phyloP scores from a whole-genome alignment of 2,113 vertebrate species.

The Climacteris rufus region DNA sequence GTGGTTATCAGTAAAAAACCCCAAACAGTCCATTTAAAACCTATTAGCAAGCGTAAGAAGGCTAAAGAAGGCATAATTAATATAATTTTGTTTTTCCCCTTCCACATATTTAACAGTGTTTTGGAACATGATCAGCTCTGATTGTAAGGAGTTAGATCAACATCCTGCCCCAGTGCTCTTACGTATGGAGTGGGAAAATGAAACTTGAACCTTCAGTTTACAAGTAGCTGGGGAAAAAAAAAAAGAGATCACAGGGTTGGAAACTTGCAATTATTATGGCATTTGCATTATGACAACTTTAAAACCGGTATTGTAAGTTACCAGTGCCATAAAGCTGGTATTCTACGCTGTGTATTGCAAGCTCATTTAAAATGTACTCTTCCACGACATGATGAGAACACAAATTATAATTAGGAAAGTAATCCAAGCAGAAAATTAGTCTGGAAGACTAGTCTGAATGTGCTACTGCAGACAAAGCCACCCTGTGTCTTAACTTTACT shows the following conservation, averaged over 20 bases:
- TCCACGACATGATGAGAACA: constrained; percentile 63
- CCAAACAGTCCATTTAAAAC: constrained; percentile 2
- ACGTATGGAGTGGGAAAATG: background rate
- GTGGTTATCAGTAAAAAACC: background rate
- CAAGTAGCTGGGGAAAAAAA: background rate
- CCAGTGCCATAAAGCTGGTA: background rate
- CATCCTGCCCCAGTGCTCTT: background rate
- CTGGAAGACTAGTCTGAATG: constrained; percentile 45
- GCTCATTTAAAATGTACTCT: constrained; percentile 55
- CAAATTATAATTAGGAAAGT: constrained; percentile 74
- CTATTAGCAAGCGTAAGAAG: background rate
- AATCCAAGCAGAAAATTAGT: constrained; percentile 73
- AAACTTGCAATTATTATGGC: constrained; percentile 27
- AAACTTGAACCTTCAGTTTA: background rate
- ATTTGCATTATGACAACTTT: constrained; percentile 22
- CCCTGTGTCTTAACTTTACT: constrained; percentile 23
- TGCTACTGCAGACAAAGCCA: constrained; percentile 61
- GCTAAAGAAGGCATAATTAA: background rate
- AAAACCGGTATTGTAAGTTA: background rate
- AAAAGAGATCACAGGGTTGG: background rate
- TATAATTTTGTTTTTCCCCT: background rate
- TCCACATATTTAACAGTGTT: background rate
- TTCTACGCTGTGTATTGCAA: background rate
- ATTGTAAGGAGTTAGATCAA: background rate
- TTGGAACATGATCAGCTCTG: background rate